A percentile compares a stretch with the other conserved stretches of the same genome.
Conservation (phyloP, 2,888 invertebrate species). For the Athetis lepigone region DNA sequence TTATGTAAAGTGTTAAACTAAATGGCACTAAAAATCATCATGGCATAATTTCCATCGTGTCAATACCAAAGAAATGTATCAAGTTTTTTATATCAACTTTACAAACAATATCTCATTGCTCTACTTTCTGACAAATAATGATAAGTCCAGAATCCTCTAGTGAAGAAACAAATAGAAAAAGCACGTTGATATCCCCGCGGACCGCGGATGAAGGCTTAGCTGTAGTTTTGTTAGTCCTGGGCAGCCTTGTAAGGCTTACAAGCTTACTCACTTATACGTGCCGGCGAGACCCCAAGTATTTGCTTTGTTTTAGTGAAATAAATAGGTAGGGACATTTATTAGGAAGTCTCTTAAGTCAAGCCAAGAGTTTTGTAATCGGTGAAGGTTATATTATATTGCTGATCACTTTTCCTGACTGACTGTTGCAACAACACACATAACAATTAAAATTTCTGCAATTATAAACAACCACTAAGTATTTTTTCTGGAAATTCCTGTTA, state of each 20-base stretch:
- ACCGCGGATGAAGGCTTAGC: conserved; percentile 10
- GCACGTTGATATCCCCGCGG: conserved; percentile 22
- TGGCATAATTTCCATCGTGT: no score
- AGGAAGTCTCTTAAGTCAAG: background rate
- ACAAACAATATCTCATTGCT: background rate
- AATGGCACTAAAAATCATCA: no score
- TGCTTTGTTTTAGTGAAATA: conserved; percentile 6
- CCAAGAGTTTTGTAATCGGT: no score
- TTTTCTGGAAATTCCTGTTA: no score
- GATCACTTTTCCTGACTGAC: no score
- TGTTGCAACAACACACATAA: no score
- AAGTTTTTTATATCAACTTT: no score
- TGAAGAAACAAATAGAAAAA: conserved; percentile 46
- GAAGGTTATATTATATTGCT: no score
- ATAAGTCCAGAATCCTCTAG: conserved; percentile 26
- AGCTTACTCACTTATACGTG: conserved; percentile 48
- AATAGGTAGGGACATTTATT: background rate
- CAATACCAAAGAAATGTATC: no score
- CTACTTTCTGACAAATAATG: conserved; percentile 10
- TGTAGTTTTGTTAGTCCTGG: conserved; percentile 44
- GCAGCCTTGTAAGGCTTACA: conserved; percentile 37
- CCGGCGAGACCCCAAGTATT: conserved; percentile 13
- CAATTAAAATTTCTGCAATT: no score
- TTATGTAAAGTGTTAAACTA: no score
- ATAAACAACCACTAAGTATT: no score